phyloP scores from a whole-genome alignment of 2,888 invertebrate species.

The Ectropis crepuscularia region DNA sequence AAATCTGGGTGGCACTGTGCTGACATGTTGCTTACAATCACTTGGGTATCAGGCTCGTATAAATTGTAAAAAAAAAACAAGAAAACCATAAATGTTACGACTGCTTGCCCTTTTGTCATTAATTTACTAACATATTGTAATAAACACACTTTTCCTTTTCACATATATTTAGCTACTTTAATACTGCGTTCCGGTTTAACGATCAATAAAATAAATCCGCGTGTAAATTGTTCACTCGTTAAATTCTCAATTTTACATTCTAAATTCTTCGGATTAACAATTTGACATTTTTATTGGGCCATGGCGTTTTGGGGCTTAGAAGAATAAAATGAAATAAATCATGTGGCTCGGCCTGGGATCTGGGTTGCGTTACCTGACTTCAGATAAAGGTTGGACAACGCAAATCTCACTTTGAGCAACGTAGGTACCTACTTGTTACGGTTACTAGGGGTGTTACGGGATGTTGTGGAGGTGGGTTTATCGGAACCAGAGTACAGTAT shows the following conservation, averaged over 20 bases:
- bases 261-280: constrained; percentile 31
- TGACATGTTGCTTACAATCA: too few species aligned
- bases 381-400: constrained; percentile 9
- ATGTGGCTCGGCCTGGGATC: constrained; percentile 6
- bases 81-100: too few species aligned
- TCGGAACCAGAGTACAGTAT: too few species aligned
- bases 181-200: constrained; percentile 25
- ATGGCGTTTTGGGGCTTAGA: constrained; percentile 17
- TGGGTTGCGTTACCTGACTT: constrained; percentile 8
- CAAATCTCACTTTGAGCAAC: constrained; percentile 1
- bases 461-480: too few species aligned
- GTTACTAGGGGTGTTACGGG: neutral
- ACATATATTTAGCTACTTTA: constrained; percentile 12
- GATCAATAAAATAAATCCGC: constrained; percentile 35
- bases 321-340: constrained; percentile 26
- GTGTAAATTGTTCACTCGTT: constrained; percentile 35
- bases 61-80: too few species aligned
- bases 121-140: too few species aligned
- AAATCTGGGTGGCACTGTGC: too few species aligned
- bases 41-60: too few species aligned
- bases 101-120: too few species aligned
- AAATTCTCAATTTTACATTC: constrained; percentile 31
- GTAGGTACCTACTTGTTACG: neutral
- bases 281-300: constrained; percentile 37
- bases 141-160: too few species aligned